Evolutionary conservation across 2,888 invertebrate genomes (phyloP).

Genomic region (Ametastegia equiseti): DNA sequence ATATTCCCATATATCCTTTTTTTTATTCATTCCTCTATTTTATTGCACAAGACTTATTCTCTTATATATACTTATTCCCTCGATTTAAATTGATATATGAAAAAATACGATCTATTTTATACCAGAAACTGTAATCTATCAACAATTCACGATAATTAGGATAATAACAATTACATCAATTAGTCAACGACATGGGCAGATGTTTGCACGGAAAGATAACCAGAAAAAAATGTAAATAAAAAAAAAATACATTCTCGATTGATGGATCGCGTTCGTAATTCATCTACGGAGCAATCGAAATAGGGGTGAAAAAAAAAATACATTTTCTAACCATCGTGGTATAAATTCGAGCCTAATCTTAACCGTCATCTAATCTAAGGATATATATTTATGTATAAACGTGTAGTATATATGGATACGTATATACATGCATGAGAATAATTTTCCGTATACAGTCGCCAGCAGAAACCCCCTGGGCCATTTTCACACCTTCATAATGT

Average conservation of each 20-base stretch:
- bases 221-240: not conserved
- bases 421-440: too few relatives aligned
- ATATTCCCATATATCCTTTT: too few relatives aligned
- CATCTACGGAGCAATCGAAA: not conserved
- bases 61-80: too few relatives aligned
- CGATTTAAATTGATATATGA: too few relatives aligned
- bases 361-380: slow-evolving; percentile 29
- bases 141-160: too few relatives aligned
- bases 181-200: too few relatives aligned
- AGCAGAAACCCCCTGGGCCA: not conserved
- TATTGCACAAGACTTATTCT: not conserved
- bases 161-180: too few relatives aligned
- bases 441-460: not conserved
- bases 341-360: slow-evolving; percentile 18
- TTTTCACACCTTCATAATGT: not conserved
- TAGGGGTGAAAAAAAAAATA: not conserved
- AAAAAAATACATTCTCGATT: not conserved
- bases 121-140: too few relatives aligned
- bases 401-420: too few relatives aligned
- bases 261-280: not conserved
- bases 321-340: too few relatives aligned
- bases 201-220: too few relatives aligned
- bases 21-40: not conserved
- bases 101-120: too few relatives aligned
- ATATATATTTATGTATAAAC: not conserved